Conservation (phyloP, 2,113 vertebrate species). For the Grallaria varia region DNA sequence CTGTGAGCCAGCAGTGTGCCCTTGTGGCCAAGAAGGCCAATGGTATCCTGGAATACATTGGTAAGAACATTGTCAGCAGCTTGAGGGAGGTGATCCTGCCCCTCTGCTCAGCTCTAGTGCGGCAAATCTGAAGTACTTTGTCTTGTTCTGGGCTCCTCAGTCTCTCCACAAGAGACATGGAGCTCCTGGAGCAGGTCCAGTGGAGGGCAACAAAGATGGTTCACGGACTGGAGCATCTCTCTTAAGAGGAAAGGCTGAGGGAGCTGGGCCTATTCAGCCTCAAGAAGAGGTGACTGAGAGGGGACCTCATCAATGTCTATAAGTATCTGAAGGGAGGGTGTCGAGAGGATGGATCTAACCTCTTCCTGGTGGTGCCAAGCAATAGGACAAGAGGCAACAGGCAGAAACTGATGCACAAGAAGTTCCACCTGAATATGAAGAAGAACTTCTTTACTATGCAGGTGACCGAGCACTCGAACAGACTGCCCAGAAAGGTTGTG, state of each 20-base stretch:
- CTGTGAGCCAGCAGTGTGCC: neutral
- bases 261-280: neutral
- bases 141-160: neutral
- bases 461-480: neutral
- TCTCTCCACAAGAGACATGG: neutral
- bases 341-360: neutral
- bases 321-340: neutral
- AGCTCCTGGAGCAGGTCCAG: rapidly evolving
- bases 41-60: neutral
- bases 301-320: neutral
- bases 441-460: neutral
- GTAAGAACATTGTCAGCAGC: neutral
- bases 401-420: neutral
- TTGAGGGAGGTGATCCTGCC: neutral
- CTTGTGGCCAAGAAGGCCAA: too few relatives aligned
- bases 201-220: neutral
- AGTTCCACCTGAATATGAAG: neutral
- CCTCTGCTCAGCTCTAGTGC: neutral
- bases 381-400: neutral
- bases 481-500: neutral
- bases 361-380: neutral
- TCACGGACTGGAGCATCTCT: neutral
- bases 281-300: neutral
- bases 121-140: neutral
- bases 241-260: neutral